Evolutionary conservation across 92 coral and sea anemone species (phyloP).

Genomic region (Bergia sp.): DNA sequence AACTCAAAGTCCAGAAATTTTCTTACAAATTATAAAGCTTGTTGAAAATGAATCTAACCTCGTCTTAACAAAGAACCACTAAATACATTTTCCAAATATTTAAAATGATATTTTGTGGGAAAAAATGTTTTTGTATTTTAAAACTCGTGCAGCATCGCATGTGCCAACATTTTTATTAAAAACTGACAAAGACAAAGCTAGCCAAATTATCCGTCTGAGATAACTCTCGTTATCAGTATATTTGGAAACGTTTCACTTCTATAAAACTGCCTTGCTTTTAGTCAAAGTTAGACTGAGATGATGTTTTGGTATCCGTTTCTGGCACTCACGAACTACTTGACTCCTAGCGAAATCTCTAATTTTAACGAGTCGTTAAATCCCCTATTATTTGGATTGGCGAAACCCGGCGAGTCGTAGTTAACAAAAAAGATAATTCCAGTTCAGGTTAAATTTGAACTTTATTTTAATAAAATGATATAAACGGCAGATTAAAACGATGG

Average conservation of each 20-base stretch:
- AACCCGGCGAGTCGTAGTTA: too few relatives aligned
- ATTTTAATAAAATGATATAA: too few relatives aligned
- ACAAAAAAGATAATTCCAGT: too few relatives aligned
- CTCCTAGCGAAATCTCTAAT: not conserved
- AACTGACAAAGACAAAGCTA: not conserved
- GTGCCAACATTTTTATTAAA: too few relatives aligned
- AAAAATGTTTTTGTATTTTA: too few relatives aligned
- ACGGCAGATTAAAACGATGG: not conserved
- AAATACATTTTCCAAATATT: not conserved
- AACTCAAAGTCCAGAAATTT: not conserved
- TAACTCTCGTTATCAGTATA: not conserved
- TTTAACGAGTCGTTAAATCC: not conserved
- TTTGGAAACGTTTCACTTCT: not conserved
- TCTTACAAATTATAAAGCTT: too few relatives aligned
- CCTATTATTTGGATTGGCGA: too few relatives aligned
- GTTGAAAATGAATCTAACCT: not conserved
- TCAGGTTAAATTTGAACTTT: too few relatives aligned
- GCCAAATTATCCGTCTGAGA: too few relatives aligned
- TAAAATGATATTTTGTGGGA: too few relatives aligned
- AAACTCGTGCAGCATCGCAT: too few relatives aligned
- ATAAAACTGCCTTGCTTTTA: too few relatives aligned
- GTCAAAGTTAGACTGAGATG: not conserved
- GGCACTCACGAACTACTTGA: not conserved
- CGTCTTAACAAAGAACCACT: not conserved
- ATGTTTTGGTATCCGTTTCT: not conserved